Evolutionary conservation across 2,797 vertebrate genomes (phyloP), one percentile per base, ranked within the genome.

Genomic region (Centropyge bicolor): DNA sequence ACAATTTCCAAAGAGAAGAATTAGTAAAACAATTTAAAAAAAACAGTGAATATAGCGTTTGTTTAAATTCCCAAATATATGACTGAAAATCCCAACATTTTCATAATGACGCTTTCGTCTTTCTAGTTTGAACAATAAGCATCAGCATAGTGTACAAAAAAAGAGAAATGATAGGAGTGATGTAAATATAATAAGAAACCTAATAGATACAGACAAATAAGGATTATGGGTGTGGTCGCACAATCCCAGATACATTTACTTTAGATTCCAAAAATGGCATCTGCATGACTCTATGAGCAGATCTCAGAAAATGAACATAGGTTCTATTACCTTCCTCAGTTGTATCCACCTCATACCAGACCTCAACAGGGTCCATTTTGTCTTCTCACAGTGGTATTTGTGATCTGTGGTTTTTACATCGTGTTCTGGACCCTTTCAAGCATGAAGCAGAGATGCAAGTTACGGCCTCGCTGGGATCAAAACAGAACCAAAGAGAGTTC

Each of bases 401-500:
- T 74, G 82, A 88, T 87, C 80, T 86, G 88, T 59, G 76, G 81
- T 85, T 89, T 85, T 74, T 22, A 65, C 27, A 22, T 81, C 10
- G 38, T 80, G 81, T 87, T 89, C 83, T 83, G 83, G 70, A 84
- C 40, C 20, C 13, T 76, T 90, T 85, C 66, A 67, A 82, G 76
- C 41, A 68, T 10, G 74, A 84, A 80, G 67, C 88, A 84, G 65
- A 82, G 69, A 67, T 27, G 36, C 19, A 46, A 54, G 79, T 87
- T 80, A 87, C 22, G 20, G 55, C 74, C 66, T 69, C 1, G 4
- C 56, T 35, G 76, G 72, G 70, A 68, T 82, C 59, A 63, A 76
- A 74, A 70, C 55, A 46, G 60, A 74, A 71, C 51, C 20, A 80
- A 56, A 68, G 38, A 82, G 59, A 41, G 56, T 35, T 52, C 35